Conservation (phyloP, 2,113 vertebrate species). For the Neopipo cinnamomea region DNA sequence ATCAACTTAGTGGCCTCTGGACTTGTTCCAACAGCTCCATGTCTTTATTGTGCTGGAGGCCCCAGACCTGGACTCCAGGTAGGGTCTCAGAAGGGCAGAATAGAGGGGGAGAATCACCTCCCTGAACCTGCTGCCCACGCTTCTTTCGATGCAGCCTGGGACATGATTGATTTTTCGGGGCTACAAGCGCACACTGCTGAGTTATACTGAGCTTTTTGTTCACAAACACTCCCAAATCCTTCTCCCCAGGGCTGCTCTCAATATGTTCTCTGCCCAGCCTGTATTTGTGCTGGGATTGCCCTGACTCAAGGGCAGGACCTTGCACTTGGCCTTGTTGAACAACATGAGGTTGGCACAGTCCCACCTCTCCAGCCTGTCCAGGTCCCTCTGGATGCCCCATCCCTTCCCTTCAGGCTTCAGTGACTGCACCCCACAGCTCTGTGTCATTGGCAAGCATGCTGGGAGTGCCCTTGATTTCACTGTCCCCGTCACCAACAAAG, state of each 20-base stretch:
- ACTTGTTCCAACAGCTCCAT: background rate
- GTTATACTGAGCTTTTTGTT: background rate
- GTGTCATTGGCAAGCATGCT: background rate
- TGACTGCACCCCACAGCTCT: background rate
- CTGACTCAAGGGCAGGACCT: background rate
- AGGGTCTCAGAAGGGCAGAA: background rate
- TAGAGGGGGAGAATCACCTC: background rate
- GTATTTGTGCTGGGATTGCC: background rate
- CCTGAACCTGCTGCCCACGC: rapidly evolving
- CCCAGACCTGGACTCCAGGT: background rate
- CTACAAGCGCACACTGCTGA: background rate
- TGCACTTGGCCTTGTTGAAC: background rate
- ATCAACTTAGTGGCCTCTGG: background rate
- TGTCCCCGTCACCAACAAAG: background rate
- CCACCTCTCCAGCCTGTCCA: background rate
- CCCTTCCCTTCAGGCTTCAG: background rate
- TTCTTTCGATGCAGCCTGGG: background rate
- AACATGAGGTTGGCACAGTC: background rate
- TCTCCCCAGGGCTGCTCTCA: background rate
- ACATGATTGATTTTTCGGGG: background rate
- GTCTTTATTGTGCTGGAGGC: background rate
- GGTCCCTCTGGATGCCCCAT: background rate
- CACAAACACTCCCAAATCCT: background rate
- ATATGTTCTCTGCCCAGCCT: background rate
- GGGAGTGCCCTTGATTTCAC: background rate